A percentile compares a stretch with the other conserved stretches of the same genome.
Conservation (phyloP, 2,113 vertebrate genomes). For the Prionailurus viverrinus region DNA sequence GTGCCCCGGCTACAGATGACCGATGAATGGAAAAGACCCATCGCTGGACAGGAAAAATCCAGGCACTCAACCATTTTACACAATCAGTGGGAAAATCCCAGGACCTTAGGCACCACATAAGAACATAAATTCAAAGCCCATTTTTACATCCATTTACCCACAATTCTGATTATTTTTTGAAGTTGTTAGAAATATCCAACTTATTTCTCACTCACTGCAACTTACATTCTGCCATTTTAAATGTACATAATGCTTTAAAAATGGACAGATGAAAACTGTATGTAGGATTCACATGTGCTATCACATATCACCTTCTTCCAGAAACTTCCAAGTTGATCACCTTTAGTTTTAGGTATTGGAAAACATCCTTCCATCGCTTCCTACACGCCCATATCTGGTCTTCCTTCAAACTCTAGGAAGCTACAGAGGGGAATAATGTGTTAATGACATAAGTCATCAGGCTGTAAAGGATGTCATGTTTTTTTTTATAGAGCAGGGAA, state of each 20-base stretch:
- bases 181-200: background rate
- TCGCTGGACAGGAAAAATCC: background rate
- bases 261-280: background rate
- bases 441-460: constrained; percentile 44
- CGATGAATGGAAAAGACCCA: background rate
- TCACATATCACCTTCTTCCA: background rate
- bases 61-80: background rate
- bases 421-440: constrained; percentile 6
- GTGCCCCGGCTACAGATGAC: background rate
- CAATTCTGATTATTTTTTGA: background rate
- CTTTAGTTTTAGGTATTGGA: background rate
- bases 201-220: background rate
- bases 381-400: background rate
- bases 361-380: background rate
- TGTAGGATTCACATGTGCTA: background rate
- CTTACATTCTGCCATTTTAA: background rate
- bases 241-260: background rate
- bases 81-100: background rate
- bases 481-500: constrained; percentile 62
- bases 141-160: background rate
- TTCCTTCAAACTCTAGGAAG: background rate
- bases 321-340: background rate
- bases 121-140: background rate
- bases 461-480: constrained; percentile 41
- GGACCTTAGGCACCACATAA: background rate